Evolutionary conservation across 2,888 invertebrate species (phyloP), one percentile per base, ranked within the genome.

Genomic region (Hemistola chrysoprasaria): DNA sequence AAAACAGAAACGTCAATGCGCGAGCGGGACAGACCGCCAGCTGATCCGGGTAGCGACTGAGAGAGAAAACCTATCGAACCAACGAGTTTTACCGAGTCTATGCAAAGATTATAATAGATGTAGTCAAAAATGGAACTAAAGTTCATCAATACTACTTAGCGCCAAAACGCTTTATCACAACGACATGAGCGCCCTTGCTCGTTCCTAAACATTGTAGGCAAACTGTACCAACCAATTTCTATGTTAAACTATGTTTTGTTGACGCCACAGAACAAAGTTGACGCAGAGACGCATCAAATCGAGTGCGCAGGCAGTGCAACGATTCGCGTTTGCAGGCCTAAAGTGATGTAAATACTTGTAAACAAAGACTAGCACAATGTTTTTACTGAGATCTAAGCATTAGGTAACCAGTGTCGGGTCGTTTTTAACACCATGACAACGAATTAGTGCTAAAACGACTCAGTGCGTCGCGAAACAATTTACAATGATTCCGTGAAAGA

Each of bases 291-390:
- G 82, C 85, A 84, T 78, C 83, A 77, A 79, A 71, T 70, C 67
- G 69, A 80, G 75, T 84, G 86, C 86, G 86, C 84, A 84, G 84
- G 83, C 83, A 85, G 81, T 85, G 84, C 83, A 85, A 80, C 83
- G 85, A 85, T 80, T 70, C 62, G 69, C 78, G 79, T 82, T 82
- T 63, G 83, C 75, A 85, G 82, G 80, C 83, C 81, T 54, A 71
- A 71, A 78, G 82, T 83, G 79, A 80, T 82, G 85, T 83, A 86
- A 85, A 71, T 59, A 71, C 43, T 57, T 60, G 71, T 76, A 79
- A 81, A 80, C 72, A 80, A 75, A 73, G 65, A 73, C 67, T 59
- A 51, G 50, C 2, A 41, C 40, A 31, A 58, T 53, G 71, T 76
- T 69, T 63, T 71, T 69, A 62, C 50, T 48, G 57, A 38, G 32